Conservation (phyloP, 2,888 invertebrate genomes). For the Tenthredo amoena region DNA sequence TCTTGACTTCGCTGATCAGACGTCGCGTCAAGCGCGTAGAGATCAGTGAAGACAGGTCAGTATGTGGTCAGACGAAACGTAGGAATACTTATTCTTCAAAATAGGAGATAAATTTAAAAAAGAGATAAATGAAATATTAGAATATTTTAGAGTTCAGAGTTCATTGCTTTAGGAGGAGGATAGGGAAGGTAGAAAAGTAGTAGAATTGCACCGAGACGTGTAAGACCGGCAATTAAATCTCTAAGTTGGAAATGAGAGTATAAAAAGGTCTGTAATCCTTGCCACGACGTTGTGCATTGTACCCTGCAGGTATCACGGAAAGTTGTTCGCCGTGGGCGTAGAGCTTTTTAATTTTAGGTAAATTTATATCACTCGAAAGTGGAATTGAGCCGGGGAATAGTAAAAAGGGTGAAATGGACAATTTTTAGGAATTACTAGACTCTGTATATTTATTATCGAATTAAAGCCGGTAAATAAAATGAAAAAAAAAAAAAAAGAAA, state of each 20-base stretch:
- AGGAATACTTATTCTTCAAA: background rate
- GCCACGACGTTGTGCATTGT: background rate
- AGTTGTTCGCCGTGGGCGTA: background rate
- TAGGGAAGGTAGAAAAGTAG: background rate
- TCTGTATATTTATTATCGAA: conserved; percentile 1
- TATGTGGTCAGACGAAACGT: background rate
- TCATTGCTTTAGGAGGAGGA: background rate
- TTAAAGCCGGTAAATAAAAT: background rate
- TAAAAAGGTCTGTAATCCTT: background rate
- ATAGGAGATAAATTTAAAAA: background rate
- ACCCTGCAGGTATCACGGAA: background rate
- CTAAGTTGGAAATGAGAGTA: background rate
- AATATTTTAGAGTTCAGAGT: background rate
- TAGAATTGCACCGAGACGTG: background rate
- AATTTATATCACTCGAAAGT: background rate
- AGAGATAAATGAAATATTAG: background rate
- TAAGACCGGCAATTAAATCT: background rate
- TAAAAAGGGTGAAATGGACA: background rate
- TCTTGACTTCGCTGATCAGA: background rate
- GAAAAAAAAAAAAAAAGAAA: background rate
- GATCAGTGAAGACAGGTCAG: conserved; percentile 16
- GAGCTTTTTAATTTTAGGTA: background rate
- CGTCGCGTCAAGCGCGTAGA: background rate
- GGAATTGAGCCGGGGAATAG: background rate
- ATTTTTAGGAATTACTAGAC: background rate